Percentiles rank a stretch among this genome's conserved stretches.
Conservation (phyloP, 2,797 vertebrate genomes). For the Prunella strophiata region DNA sequence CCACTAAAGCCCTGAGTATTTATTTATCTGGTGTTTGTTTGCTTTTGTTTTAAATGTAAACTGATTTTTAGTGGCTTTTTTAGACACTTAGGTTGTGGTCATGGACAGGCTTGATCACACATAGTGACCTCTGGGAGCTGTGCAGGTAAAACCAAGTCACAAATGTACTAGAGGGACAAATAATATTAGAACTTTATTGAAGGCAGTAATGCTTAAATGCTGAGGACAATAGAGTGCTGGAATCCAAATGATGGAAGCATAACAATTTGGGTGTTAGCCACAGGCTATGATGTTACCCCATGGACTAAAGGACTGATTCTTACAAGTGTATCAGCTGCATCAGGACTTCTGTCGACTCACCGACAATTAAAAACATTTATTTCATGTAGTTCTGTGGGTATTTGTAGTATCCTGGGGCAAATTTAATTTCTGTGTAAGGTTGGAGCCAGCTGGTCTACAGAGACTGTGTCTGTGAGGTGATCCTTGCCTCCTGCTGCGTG, state of each 20-base stretch:
- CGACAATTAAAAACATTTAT: not conserved
- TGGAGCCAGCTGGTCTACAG: not conserved
- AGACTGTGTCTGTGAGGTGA: fast-evolving
- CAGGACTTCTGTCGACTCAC: not conserved
- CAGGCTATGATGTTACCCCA: fast-evolving
- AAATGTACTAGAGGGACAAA: not conserved
- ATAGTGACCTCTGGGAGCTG: not conserved
- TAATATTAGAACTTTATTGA: not conserved
- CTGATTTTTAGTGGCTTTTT: not conserved
- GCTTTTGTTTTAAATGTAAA: not conserved
- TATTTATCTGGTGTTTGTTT: not conserved
- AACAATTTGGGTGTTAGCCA: not conserved
- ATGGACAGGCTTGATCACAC: not conserved
- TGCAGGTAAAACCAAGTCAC: not conserved
- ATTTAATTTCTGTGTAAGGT: not conserved
- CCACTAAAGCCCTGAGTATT: not conserved
- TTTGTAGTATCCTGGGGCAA: not conserved
- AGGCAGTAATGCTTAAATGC: not conserved
- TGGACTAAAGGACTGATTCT: not conserved
- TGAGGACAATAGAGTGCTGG: not conserved
- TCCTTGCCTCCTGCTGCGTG: not conserved
- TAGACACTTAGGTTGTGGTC: not conserved
- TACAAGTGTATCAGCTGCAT: not conserved
- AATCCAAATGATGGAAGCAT: not conserved
- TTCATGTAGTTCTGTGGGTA: not conserved